phyloP scores from a whole-genome alignment of 53 echinoderm and acorn worm genomes.

The Arbacia lixula region DNA sequence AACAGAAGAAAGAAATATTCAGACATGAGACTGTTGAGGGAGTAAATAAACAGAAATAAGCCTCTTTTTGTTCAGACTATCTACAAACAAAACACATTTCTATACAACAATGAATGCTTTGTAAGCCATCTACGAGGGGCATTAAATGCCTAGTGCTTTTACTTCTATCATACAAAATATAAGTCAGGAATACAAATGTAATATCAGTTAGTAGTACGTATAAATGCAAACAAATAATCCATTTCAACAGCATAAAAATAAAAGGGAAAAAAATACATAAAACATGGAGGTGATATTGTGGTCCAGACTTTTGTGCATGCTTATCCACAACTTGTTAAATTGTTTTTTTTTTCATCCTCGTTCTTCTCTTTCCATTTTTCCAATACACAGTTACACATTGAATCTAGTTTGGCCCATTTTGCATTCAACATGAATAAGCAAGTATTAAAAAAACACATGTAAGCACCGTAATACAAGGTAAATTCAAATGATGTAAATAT shows the following conservation, averaged over 20 bases:
- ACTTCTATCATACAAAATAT: slow-evolving; percentile 41
- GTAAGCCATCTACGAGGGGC: slow-evolving; percentile 39
- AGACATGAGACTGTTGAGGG: no score
- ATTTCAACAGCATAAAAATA: slow-evolving; percentile 3
- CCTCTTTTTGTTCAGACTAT: slow-evolving; percentile 36
- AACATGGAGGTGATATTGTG: slow-evolving; percentile 5
- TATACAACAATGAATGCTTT: slow-evolving; percentile 40
- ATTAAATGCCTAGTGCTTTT: slow-evolving; percentile 39
- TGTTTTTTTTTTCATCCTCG: no score
- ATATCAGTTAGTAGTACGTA: slow-evolving; percentile 59
- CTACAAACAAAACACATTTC: slow-evolving; percentile 56
- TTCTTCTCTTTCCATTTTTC: no score
- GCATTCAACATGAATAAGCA: slow-evolving; percentile 57
- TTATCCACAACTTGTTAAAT: slow-evolving; percentile 11
- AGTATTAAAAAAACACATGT: slow-evolving; percentile 57
- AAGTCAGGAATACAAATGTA: slow-evolving; percentile 42
- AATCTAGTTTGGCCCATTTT: slow-evolving; percentile 59
- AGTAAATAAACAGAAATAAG: slow-evolving; percentile 41
- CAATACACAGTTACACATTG: no score
- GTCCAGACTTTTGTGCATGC: slow-evolving; percentile 35
- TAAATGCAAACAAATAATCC: slow-evolving; percentile 38
- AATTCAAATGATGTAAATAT: slow-evolving; percentile 58
- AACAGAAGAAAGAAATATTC: neutral
- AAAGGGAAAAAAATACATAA: slow-evolving; percentile 12
- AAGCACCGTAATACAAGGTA: slow-evolving; percentile 64